These are phyloP conservation scores for Nomada flava DNA, from an alignment of 2,888 invertebrate species.

Conservation along the genomic window DNA sequence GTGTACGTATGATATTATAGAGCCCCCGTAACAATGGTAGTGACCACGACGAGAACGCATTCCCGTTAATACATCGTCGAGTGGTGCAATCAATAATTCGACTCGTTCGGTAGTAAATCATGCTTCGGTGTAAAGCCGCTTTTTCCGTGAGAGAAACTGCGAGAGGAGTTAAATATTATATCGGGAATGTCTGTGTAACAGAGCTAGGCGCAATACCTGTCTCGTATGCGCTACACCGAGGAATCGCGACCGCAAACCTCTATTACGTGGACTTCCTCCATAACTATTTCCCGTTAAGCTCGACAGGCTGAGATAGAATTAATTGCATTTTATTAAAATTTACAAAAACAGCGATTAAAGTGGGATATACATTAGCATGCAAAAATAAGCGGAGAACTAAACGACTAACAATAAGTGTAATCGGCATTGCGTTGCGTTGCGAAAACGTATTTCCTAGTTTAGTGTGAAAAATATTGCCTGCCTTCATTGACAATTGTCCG, in stretches of 20 bases:
- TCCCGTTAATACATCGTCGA: constrained; percentile 62
- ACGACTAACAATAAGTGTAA: no score
- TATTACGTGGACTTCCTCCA: constrained; percentile 6
- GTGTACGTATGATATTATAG: constrained; percentile 50
- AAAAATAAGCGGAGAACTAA: no score
- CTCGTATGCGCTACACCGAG: constrained; percentile 1
- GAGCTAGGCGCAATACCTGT: constrained; percentile 5
- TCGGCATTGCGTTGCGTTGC: no score
- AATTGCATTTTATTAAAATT: neutral
- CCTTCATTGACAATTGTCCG: neutral
- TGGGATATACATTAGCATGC: neutral
- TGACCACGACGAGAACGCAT: constrained; percentile 50
- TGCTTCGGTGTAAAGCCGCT: constrained; percentile 47
- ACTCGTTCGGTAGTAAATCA: constrained; percentile 65
- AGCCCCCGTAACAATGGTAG: constrained; percentile 52
- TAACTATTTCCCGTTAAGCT: neutral
- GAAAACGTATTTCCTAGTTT: constrained; percentile 1
- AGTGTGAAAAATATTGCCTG: neutral
- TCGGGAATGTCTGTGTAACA: constrained; percentile 27
- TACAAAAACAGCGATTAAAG: neutral
- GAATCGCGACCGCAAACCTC: neutral
- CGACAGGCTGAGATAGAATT: neutral
- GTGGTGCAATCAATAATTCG: constrained; percentile 67
- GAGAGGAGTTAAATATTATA: constrained; percentile 67
- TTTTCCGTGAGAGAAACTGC: constrained; percentile 47